These are phyloP conservation scores for Adrianichthys oophorus DNA, from an alignment of 2,797 vertebrate species.

Conservation along the genomic window DNA sequence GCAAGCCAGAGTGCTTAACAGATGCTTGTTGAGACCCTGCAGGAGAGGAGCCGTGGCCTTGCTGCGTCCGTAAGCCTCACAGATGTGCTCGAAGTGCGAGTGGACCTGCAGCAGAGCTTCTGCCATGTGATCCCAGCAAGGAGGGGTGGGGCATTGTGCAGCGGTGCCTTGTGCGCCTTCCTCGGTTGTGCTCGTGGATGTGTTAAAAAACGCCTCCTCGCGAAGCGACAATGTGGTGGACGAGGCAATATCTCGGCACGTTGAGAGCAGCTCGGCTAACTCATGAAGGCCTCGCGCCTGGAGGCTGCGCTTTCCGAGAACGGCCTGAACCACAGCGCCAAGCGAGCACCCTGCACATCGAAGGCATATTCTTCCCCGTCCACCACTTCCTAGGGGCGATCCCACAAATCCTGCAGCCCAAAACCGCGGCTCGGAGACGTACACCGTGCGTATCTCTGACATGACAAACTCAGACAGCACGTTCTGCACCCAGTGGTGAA, in stretches of 20 bases:
- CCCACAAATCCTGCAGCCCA: constrained; percentile 85
- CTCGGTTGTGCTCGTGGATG: constrained; percentile 83
- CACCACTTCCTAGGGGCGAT: constrained; percentile 57
- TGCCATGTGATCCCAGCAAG: constrained; percentile 94
- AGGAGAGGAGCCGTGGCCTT: constrained; percentile 92
- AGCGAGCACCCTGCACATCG: constrained; percentile 94
- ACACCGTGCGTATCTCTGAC: constrained; percentile 96
- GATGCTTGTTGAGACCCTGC: constrained; percentile 96
- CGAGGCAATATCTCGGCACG: constrained; percentile 90
- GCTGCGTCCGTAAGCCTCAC: constrained; percentile 93
- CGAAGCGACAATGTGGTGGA: constrained; percentile 85
- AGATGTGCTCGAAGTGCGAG: constrained; percentile 95
- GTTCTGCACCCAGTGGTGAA: constrained; percentile 98
- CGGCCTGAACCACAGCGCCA: constrained; percentile 92
- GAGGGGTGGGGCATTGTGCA: constrained; percentile 85
- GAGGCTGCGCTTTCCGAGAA: constrained; percentile 92
- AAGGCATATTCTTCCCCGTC: constrained; percentile 88
- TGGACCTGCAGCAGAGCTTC: constrained; percentile 95
- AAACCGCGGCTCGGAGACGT: constrained; percentile 91
- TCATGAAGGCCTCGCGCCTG: constrained; percentile 96
- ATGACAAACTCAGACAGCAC: constrained; percentile 98
- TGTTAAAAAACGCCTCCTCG: constrained; percentile 85
- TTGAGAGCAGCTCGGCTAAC: constrained; percentile 90
- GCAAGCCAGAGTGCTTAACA: constrained; percentile 91
- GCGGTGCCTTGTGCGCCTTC: constrained; percentile 81